A percentile compares a stretch with the other conserved stretches of the same genome.
Evolutionary conservation across 2,888 invertebrate species (phyloP).

Genomic region (Brachynemurus nebulosus): DNA sequence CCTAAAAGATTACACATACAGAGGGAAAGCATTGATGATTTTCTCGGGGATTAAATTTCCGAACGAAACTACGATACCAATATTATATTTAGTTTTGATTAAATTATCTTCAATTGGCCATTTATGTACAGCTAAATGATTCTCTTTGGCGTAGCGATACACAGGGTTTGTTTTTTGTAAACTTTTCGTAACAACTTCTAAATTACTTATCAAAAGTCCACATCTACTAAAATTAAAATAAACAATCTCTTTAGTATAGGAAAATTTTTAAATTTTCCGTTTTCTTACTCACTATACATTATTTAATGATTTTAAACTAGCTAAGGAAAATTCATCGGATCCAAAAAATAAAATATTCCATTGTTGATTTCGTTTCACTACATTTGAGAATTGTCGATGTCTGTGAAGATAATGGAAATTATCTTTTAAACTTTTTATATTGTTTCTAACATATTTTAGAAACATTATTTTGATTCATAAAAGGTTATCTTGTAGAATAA

Average conservation of each 20-base stretch:
- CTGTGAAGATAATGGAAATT: no score
- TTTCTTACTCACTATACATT: no score
- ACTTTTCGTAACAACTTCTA: slow-evolving; percentile 60
- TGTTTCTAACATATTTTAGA: no score
- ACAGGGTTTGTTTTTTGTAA: slow-evolving; percentile 48
- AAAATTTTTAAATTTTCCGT: no score
- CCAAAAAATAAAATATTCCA: slow-evolving; percentile 75
- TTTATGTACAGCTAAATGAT: slow-evolving; percentile 42
- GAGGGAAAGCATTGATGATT: slow-evolving; percentile 61
- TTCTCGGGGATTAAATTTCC: slow-evolving; percentile 73
- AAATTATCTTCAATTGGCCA: slow-evolving; percentile 47
- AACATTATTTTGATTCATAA: no score
- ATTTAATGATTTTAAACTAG: slow-evolving; percentile 57
- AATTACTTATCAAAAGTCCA: slow-evolving; percentile 34
- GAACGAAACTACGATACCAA: slow-evolving; percentile 88
- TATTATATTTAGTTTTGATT: slow-evolving; percentile 60
- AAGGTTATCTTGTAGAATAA: no score
- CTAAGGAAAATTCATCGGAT: slow-evolving; percentile 67
- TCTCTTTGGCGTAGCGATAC: slow-evolving; percentile 47
- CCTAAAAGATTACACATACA: slow-evolving; percentile 66
- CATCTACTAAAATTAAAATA: slow-evolving; percentile 34
- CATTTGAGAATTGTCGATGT: no score
- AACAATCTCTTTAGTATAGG: no score
- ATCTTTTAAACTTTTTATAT: no score
- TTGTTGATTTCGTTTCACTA: slow-evolving; percentile 26